Base-by-base conservation (phyloP, 2,888 invertebrate species). In the Lasioglossum malachurum region DNA sequence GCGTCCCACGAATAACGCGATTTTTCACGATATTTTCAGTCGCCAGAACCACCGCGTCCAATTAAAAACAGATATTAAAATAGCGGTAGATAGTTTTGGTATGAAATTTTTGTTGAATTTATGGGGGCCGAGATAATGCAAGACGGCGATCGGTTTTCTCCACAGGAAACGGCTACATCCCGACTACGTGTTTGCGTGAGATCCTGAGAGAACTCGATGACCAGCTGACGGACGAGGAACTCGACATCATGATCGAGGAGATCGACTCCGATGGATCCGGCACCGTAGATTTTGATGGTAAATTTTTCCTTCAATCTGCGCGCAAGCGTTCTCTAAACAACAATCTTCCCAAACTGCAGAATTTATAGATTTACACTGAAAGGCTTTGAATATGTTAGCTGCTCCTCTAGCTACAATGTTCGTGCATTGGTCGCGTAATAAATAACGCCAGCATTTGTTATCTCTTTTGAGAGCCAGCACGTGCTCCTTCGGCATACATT, bases 231-330 rank as follows among this genome's bases (percentile, higher is more conserved):
- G 98, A 99, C 91, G 97, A 98, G 88, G 99, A 99, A 95, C 97
- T 99, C 94, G 99, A 99, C 94, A 98, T 98, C 96, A 99, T 99
- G 97, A 99, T 99, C 95, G 98, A 98, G 95, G 99, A 99, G 96
- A 99, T 99, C 94, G 99, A 99, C 96, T 98, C 99, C 74, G 99
- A 99, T 96, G 99, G 99, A 94, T 99, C 99, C 93, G 99, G 99
- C 94, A 99, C 99, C 89, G 99, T 99, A 93, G 99, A 99, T 96
- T 99, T 99, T 96, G 99, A 99, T 96, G 99, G 99, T 99, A 96
- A 96, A 95, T 38, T 12, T 16, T 53, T 44, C 27, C 1, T 64
- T 46, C 12, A 7, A 74, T 41, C 41, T 71, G 71, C 41, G 12
- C 4, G 35, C 38, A 23, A 38, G 38, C 38, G 19, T 69, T 38